These are phyloP conservation scores for Lagodon rhomboides DNA, from an alignment of 2,797 vertebrate genomes.

Conservation along the genomic window DNA sequence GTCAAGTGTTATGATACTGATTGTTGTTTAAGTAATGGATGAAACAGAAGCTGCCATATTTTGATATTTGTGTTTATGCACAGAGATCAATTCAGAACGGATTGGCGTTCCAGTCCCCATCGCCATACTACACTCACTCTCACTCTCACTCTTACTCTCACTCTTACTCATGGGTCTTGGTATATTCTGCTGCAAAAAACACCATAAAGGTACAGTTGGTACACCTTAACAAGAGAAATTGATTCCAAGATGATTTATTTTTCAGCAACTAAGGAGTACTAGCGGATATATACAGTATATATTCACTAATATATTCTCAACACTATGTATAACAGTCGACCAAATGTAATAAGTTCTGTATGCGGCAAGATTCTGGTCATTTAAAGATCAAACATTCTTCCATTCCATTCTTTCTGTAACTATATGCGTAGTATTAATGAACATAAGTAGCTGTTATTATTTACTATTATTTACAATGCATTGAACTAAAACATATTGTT, in stretches of 20 bases:
- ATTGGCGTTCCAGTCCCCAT: fast-evolving
- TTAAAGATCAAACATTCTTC: neutral
- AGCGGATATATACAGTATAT: neutral
- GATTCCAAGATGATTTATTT: neutral
- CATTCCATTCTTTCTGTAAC: too few species aligned
- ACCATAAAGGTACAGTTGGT: slow-evolving; percentile 45
- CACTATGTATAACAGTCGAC: neutral
- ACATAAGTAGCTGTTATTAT: neutral
- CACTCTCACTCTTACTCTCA: too few species aligned
- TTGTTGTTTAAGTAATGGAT: neutral
- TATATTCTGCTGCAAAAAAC: neutral
- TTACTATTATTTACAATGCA: neutral
- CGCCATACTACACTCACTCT: fast-evolving
- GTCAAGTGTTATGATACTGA: too few species aligned
- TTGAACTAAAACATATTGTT: neutral
- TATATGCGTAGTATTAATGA: neutral
- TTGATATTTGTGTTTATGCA: slow-evolving; percentile 40
- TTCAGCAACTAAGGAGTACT: neutral
- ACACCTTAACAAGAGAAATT: neutral
- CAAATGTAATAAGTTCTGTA: neutral
- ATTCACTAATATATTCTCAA: neutral
- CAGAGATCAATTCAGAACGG: neutral
- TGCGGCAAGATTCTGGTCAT: neutral
- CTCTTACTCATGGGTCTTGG: neutral
- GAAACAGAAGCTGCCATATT: neutral